A percentile compares a stretch with the other conserved stretches of the same genome.
phyloP scores from a whole-genome alignment of 2,888 invertebrate genomes.

The Tipula unca region DNA sequence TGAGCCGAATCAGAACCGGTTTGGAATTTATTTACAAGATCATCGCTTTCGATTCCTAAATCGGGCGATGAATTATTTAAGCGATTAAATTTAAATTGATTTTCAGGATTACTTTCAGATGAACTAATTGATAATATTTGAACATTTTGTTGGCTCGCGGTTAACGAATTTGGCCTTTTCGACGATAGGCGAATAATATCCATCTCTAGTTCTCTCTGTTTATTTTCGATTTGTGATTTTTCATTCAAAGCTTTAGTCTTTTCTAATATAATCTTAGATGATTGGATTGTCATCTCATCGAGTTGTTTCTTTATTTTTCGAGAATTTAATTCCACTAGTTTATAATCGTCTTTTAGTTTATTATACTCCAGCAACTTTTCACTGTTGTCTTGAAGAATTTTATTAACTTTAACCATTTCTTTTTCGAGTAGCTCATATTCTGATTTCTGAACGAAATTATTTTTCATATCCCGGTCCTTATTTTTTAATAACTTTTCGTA shows the following conservation, averaged over 20 bases:
- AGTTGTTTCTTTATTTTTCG: conserved; percentile 55
- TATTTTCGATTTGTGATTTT: conserved; percentile 34
- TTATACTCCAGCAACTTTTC: conserved; percentile 32
- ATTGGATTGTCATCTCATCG: conserved; percentile 62
- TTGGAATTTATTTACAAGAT: conserved; percentile 1
- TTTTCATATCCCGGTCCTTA: conserved; percentile 38
- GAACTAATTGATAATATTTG: not conserved
- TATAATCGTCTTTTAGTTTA: conserved; percentile 8
- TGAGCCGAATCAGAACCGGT: conserved; percentile 47
- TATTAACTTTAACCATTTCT: conserved; percentile 29
- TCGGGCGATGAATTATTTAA: conserved; percentile 62
- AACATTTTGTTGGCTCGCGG: not conserved
- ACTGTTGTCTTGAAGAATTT: conserved; percentile 34
- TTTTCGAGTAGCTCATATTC: conserved; percentile 46
- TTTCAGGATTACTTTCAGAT: conserved; percentile 15
- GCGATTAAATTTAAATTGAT: not conserved
- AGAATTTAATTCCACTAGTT: conserved; percentile 42
- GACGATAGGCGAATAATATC: conserved; percentile 29
- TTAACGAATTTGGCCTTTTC: not conserved
- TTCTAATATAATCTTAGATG: conserved; percentile 64
- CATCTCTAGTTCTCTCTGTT: conserved; percentile 29
- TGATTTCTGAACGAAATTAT: conserved; percentile 29
- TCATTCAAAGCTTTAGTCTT: conserved; percentile 65
- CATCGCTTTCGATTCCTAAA: conserved; percentile 83
- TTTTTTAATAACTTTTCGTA: conserved; percentile 29